Conservation (phyloP, 2,888 invertebrate genomes). For the Heliothis peltigera region DNA sequence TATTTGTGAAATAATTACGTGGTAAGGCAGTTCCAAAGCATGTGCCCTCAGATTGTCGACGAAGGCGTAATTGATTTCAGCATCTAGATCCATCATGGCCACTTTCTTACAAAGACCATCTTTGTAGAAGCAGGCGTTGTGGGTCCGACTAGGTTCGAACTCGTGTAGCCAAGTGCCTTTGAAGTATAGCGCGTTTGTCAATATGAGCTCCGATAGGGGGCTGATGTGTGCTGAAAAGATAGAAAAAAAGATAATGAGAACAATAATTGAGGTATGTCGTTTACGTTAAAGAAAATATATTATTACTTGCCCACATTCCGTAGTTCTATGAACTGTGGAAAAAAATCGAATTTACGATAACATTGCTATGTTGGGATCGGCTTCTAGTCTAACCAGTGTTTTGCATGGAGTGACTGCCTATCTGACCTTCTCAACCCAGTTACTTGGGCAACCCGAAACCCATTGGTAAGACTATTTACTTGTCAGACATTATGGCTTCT, state of each 20-base stretch:
- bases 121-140: constrained; percentile 87
- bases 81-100: constrained; percentile 90
- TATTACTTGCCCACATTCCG: no score
- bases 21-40: constrained; percentile 91
- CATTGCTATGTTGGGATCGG: no score
- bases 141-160: constrained; percentile 88
- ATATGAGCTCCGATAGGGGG: constrained; percentile 85
- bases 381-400: no score
- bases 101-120: constrained; percentile 83
- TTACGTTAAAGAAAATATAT: no score
- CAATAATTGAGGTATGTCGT: no score
- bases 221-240: constrained; percentile 81
- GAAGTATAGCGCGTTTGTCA: constrained; percentile 92
- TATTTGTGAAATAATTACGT: constrained; percentile 78
- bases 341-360: no score
- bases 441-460: no score
- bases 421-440: no score
- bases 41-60: constrained; percentile 90
- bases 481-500: no score
- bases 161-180: constrained; percentile 91
- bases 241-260: not conserved
- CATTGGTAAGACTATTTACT: no score
- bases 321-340: no score
- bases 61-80: constrained; percentile 89
- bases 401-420: no score